Base-by-base conservation (phyloP, 1,140 invertebrate species). In the Globodera rostochiensis region DNA sequence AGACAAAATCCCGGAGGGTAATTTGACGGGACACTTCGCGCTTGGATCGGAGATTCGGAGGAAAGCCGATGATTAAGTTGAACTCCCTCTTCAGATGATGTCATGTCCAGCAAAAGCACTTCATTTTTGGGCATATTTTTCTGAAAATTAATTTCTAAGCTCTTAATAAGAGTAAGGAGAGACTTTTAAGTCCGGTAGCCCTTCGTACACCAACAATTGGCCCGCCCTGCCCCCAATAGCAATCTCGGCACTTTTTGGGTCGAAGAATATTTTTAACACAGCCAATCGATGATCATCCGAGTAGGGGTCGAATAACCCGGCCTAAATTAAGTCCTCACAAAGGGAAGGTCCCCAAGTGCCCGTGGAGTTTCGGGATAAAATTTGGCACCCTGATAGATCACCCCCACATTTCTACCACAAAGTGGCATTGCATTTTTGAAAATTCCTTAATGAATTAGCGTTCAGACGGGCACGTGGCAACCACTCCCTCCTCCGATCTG, bases 161-260 rank as follows among this genome's bases (percentile, higher is more conserved):
- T 60, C 13, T 11, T 11, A 6, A n/a, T 76, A 6, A 67, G 4
- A 19, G 3, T 13, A n/a, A 49, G 13, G 21, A 77, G 19, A 64
- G 5, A 77, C 46, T 46, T 60, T 67, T 3, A n/a, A 45, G 15
- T 70, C 47, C 64, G 49, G 49, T 8, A 78, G 47, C n/a, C 69
- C 47, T 47, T 84, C 83, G 77, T 74, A 84, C 47, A 84, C 77
- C 36, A 84, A 6, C 11, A 84, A 21, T 67, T 84, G 83, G 5
- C 83, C 83, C 6, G 84, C 77, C 11, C 73, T 77, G 15, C 83
- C 83, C 46, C 83, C 83, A 73, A 84, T 60, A 11, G 69, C 83
- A 49, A 84, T 47, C 9, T 86, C 66, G 57, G 49, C 83, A 49
- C 47, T 85, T 45, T 74, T 57, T 19, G 70, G 8, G 73, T 84